phyloP scores from a whole-genome alignment of 30 jellyfish, hydroid and myxozoan genomes.

The Sanderia malayensis region DNA sequence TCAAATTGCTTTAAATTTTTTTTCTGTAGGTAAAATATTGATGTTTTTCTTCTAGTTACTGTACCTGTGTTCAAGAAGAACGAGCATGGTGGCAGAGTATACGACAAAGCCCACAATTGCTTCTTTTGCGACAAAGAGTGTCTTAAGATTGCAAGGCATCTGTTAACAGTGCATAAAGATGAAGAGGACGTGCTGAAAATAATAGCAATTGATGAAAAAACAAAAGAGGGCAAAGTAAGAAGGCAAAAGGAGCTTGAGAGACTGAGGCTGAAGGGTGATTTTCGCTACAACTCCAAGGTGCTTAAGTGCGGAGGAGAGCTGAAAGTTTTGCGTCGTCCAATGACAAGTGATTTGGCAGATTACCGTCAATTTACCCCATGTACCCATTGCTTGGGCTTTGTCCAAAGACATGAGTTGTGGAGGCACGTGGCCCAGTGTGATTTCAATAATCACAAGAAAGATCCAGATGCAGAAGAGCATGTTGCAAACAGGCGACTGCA shows the following conservation, averaged over 20 bases:
- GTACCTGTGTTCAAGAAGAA: neutral
- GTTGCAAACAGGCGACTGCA: constrained; percentile 7
- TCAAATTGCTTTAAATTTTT: too few species aligned
- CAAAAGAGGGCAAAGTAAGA: neutral
- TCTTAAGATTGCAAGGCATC: neutral
- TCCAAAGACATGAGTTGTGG: constrained; percentile 54
- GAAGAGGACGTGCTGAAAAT: neutral
- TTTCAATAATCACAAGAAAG: constrained; percentile 6
- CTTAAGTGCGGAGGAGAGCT: constrained; percentile 1
- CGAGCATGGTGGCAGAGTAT: constrained; percentile 1
- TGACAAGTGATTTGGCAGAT: neutral
- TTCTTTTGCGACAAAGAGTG: neutral
- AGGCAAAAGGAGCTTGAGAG: neutral
- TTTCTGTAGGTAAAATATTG: neutral
- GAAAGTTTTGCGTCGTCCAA: neutral
- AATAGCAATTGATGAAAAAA: neutral
- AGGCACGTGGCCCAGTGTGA: constrained; percentile 52
- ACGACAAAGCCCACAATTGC: neutral
- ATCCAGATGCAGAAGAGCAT: neutral
- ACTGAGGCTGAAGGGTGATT: constrained; percentile 2
- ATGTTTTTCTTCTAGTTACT: neutral
- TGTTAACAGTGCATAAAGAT: neutral
- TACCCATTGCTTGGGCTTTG: neutral
- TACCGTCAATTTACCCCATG: neutral
- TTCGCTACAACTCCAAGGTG: neutral